Evolutionary conservation across 2,888 invertebrate species (phyloP).

Genomic region (Amphipoea oculea): DNA sequence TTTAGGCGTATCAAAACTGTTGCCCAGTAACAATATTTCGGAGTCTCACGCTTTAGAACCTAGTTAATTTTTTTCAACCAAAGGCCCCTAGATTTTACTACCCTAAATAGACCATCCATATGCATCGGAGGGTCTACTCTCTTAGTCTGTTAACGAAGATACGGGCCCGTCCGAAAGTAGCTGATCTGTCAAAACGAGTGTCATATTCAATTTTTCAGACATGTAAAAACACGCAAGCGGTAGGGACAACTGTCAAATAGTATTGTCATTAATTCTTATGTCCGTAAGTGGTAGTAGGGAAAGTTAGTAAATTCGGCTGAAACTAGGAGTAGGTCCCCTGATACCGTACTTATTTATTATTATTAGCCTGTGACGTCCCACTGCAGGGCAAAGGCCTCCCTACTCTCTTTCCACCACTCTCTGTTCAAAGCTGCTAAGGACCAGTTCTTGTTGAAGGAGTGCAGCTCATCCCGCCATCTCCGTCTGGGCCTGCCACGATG

Average conservation of each 20-base stretch:
- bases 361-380: no score
- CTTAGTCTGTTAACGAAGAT: background rate
- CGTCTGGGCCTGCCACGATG: no score
- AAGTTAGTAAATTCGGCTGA: background rate
- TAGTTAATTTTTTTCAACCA: background rate
- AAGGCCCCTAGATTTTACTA: background rate
- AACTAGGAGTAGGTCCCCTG: background rate
- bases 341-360: no score
- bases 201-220: no score
- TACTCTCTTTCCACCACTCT: no score
- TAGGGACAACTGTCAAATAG: no score
- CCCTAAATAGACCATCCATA: background rate
- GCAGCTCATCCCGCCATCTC: no score
- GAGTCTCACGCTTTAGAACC: background rate
- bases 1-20: conserved; percentile 3
- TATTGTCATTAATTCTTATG: background rate
- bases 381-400: no score
- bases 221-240: no score
- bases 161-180: background rate
- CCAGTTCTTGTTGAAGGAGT: no score
- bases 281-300: background rate
- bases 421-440: no score
- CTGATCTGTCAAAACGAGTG: background rate
- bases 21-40: background rate
- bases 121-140: background rate